phyloP scores from a whole-genome alignment of 2,113 vertebrate genomes.

The Pterophyllum scalare region DNA sequence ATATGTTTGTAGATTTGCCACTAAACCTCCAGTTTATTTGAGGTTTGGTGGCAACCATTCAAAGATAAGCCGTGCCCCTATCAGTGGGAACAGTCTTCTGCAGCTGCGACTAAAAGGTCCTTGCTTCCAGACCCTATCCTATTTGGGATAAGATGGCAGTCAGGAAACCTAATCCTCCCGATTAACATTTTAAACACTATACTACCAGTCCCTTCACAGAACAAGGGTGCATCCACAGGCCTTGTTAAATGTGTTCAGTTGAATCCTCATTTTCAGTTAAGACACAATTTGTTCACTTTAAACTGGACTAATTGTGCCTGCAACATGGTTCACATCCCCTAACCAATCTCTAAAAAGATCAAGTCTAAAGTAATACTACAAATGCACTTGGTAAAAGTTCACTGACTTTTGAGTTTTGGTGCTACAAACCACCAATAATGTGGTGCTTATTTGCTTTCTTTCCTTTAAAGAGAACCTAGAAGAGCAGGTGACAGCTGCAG shows the following conservation, averaged over 20 bases:
- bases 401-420: background rate
- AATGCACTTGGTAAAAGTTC: background rate
- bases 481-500: slow-evolving; percentile 7
- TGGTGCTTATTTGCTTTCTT: too few relatives aligned
- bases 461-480: background rate
- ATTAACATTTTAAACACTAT: slow-evolving; percentile 47
- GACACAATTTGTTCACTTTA: slow-evolving; percentile 50
- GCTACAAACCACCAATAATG: background rate
- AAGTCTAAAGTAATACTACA: background rate
- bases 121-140: slow-evolving; percentile 29
- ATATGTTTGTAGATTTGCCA: slow-evolving; percentile 4
- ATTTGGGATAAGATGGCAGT: slow-evolving; percentile 37
- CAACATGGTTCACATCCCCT: background rate
- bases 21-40: slow-evolving; percentile 8
- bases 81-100: slow-evolving; percentile 11
- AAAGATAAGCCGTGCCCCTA: slow-evolving; percentile 27
- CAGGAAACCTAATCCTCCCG: slow-evolving; percentile 40
- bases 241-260: slow-evolving; percentile 30
- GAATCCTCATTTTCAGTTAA: slow-evolving; percentile 27
- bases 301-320: slow-evolving; percentile 20
- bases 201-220: slow-evolving; percentile 21
- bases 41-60: slow-evolving; percentile 6
- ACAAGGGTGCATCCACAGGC: slow-evolving; percentile 13
- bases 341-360: background rate
- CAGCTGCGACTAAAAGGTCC: slow-evolving; percentile 23